Evolutionary conservation across 2,888 invertebrate genomes (phyloP), one percentile per base, ranked within the genome.

Genomic region (Penaeus monodon): DNA sequence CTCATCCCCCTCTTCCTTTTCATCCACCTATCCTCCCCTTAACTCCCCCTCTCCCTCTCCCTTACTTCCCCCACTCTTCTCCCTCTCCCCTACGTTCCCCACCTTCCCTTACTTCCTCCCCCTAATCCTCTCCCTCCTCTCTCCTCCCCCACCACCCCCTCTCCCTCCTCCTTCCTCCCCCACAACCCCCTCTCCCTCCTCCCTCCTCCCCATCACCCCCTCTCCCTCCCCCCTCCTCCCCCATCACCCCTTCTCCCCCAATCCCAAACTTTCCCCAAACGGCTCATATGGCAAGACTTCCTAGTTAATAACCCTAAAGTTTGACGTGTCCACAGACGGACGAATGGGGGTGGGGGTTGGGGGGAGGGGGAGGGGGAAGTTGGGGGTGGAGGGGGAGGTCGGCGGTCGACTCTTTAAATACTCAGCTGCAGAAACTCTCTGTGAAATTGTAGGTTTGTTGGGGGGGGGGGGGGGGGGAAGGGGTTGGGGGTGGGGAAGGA

Each of bases 221-320:
- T 12, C 44, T 33, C 20, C 29, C 57, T 20, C 70, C 68, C 27
- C 33, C 44, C 12, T 20, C 27, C 63, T 70, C 70, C 70, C 24
- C 78, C 33, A 33, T 29, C 57, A 27, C 78, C 22, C 33, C 38
- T 27, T n/a, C 49, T 27, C 57, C 81, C 33, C 57, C 66, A 64
- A 24, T 64, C 33, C 27, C 29, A 64, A 57, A 33, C 64, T 63
- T 63, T 57, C 81, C 24, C 29, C 12, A 66, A 77, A 66, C 84
- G n/a, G 66, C 84, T 84, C 84, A 84, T 77, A 84, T 84, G 84
- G 84, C 84, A 84, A 76, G 77, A 84, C 66, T 84, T 84, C 76
- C 76, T 84, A 84, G 84, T 84, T 84, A 84, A 84, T 84, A 84
- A 77, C 66, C 29, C 77, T 77, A 84, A 77, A 84, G 84, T 84